Evolutionary conservation across 2,113 vertebrate genomes (phyloP), one percentile per base, ranked within the genome.

Genomic region (Hiodon tergisus): DNA sequence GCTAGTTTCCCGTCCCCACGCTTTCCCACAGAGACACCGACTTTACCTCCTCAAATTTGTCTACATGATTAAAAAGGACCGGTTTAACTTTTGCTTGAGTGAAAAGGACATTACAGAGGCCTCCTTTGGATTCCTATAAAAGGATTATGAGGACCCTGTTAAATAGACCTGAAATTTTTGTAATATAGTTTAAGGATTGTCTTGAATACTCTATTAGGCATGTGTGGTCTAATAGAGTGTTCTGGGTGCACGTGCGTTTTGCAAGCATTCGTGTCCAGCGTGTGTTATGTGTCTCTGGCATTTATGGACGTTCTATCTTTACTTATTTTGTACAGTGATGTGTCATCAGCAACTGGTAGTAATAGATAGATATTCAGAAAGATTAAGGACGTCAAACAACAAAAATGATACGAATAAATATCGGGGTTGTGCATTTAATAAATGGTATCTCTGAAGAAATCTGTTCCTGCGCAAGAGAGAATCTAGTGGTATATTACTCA

Each of bases 101-200:
- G 73, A 47, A 69, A 66, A 79, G 69, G 60, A 76, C 65, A 53
- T 57, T 65, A 69, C 63, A 31, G 54, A 76, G 77, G 78, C 63
- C 50, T 58, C 54, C 47, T 76, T 48, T 68, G 51, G 58, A 72
- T 69, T 58, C 46, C 9, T 68, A 66, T 76, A 79, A 76, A 46
- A 47, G 74, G 76, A 74, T 82, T 82, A 75, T 14, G 17, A 16
- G 53, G 61, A 82, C 74, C 63, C 54, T 62, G 71, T 80, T 77
- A 71, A 16, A 13, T 46, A 66, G 47, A 47, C 14, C 55, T 51
- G 72, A 16, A 71, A 67, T 71, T 73, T 69, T 68, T 68, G 31
- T 77, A 77, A 77, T 70, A 65, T 68, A 76, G 67, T 75, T 75
- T 71, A 52, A 31, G 54, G 53, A 63, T 8, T 74, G 68, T 59